Evolutionary conservation across 23 tunicate species (phyloP), one percentile per base, ranked within the genome.

Genomic region (Trididemnum clinides): DNA sequence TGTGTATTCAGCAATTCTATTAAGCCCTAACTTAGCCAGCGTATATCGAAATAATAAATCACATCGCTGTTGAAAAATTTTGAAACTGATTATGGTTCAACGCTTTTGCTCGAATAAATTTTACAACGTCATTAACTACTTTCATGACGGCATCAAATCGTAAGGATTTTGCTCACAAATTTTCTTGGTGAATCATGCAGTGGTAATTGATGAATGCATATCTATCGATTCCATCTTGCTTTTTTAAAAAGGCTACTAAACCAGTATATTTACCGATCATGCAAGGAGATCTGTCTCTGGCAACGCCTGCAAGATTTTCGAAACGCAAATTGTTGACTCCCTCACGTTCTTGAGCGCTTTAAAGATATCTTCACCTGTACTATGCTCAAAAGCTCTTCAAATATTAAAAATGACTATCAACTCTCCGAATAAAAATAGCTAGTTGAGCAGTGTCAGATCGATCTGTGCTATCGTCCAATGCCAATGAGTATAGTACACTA

Each of bases 271-370:
- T 74, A 39, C 81, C 59, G 30, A 39, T 21, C 32, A 39, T 74
- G 81, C 29, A 74, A 28, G 37, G 37, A 37, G 75, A 36, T 66
- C 75, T 37, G 37, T 66, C 75, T 66, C 37, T 66, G 31, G 81
- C 59, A 62, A 74, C 81, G 81, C 81, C 81, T 18, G 81, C 59
- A 74, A 74, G 59, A 20, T 74, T 74, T 74, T 74, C 26, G 57
- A 74, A 37, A 74, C 81, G 81, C 81, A 74, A 74, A 74, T 74
- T 59, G 59, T 74, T 15, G 37, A 74, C 77, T 71, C 77, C 39
- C 26, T 71, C 77, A 32, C 77, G 44, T 71, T 71, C 77, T 71
- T 71, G 12, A 71, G 77, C 44, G 77, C 77, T 25, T 71, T 71
- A 33, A 71, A 71, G 49, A 71, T 71, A 71, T 30, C 44, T 71